Evolutionary conservation across 2,888 invertebrate species (phyloP).

Genomic region (Rhopalosiphum nymphaeae): DNA sequence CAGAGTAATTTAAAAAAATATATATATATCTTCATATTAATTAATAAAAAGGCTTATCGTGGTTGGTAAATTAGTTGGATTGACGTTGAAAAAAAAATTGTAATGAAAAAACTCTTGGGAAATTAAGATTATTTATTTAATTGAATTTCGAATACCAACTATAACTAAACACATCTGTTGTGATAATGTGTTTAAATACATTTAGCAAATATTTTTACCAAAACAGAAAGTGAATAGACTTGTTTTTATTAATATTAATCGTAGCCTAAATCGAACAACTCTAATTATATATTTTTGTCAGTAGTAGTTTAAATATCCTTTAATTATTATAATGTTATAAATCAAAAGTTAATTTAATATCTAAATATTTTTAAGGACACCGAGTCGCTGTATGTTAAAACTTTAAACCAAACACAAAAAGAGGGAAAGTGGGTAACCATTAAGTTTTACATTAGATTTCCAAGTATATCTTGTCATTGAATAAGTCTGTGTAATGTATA

Average conservation of each 20-base stretch:
- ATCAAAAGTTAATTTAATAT: neutral
- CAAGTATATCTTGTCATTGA: no score
- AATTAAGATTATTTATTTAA: neutral
- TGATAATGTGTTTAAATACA: neutral
- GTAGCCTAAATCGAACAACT: neutral
- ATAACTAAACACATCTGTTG: slow-evolving; percentile 3
- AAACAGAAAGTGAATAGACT: neutral
- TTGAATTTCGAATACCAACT: neutral
- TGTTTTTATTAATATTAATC: neutral
- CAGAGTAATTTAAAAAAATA: no score
- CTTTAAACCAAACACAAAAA: neutral
- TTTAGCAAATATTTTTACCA: neutral
- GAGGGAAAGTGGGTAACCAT: no score
- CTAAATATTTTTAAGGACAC: neutral
- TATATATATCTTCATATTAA: no score
- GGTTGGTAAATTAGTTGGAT: neutral
- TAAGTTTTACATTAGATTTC: no score
- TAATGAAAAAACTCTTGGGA: neutral
- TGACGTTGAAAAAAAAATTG: neutral
- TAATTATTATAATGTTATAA: neutral
- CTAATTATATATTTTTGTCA: neutral
- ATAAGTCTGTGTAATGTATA: no score
- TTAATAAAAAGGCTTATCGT: neutral
- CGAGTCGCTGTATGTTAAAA: neutral
- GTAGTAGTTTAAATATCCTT: neutral